Base-by-base conservation (phyloP, 2,888 invertebrate species). In the Eupithecia abbreviata region DNA sequence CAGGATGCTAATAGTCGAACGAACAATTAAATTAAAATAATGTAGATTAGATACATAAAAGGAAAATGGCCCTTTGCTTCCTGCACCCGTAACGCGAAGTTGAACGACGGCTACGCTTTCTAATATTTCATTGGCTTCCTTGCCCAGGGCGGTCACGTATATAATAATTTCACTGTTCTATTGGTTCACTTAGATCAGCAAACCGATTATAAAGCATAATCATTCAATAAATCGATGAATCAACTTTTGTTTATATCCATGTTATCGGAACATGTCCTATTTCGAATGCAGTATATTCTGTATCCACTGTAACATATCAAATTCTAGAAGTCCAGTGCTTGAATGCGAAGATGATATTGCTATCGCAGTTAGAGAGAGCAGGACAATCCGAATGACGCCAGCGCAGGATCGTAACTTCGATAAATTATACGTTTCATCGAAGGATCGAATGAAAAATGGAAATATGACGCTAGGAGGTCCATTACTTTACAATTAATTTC, bases 91-190 rank as follows among this genome's bases (percentile, higher is more conserved):
- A 49, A 70, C 43, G 65, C 41, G 62, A 62, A 73, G 62, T 73
- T 77, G 47, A 74, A 80, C 75, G 65, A 73, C 76, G 77, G 80
- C 80, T 75, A 72, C 45, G 47, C 84, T 84, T 84, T 84, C 84
- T 83, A 84, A 79, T 79, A 79, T 80, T 77, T 80, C 77, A 79
- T 78, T 73, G 76, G 72, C 72, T 82, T 80, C 79, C 79, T 80
- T 72, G 77, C 80, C 82, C 71, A 76, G 72, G 78, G 79, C 82
- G 47, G 67, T 80, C 79, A 77, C 80, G 78, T 75, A 75, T 77
- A 69, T 74, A 75, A 78, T 80, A 78, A 78, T 82, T 81, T 80
- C 79, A 75, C 75, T 77, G 71, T 80, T 79, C 75, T 76, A 73
- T 79, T 79, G 79, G 77, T 76, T 72, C 77, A 79, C 76, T 68